Conservation (phyloP, 1,140 invertebrate species). For the Leptinotarsa texana region DNA sequence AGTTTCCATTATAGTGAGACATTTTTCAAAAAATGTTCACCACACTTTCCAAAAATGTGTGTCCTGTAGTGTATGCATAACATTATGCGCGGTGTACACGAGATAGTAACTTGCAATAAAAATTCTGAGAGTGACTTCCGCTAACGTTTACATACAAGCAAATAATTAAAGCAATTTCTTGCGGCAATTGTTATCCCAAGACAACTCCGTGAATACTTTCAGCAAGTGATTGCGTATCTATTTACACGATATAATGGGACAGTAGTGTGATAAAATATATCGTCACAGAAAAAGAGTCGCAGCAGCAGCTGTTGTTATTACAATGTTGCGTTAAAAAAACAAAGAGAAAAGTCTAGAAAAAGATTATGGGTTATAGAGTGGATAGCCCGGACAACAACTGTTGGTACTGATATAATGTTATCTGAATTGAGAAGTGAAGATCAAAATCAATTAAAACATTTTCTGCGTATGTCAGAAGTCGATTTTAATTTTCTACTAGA, state of each 20-base stretch:
- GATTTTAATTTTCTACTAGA: not conserved
- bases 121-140: no score
- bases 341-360: slow-evolving; percentile 12
- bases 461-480: not conserved
- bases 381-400: not conserved
- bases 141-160: no score
- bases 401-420: slow-evolving; percentile 2
- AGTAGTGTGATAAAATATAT: not conserved
- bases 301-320: slow-evolving; percentile 14
- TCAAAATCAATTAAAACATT: not conserved
- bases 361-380: slow-evolving; percentile 23
- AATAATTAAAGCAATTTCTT: not conserved
- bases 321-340: not conserved
- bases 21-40: no score
- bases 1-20: no score
- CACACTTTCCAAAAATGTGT: no score
- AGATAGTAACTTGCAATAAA: no score
- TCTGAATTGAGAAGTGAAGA: not conserved
- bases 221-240: not conserved
- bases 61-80: no score
- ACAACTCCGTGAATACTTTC: not conserved
- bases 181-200: not conserved
- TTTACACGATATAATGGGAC: not conserved
- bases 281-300: slow-evolving; percentile 17
- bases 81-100: no score